Base-by-base conservation (phyloP, 2,888 invertebrate genomes). In the Stenoptilia bipunctidactyla region DNA sequence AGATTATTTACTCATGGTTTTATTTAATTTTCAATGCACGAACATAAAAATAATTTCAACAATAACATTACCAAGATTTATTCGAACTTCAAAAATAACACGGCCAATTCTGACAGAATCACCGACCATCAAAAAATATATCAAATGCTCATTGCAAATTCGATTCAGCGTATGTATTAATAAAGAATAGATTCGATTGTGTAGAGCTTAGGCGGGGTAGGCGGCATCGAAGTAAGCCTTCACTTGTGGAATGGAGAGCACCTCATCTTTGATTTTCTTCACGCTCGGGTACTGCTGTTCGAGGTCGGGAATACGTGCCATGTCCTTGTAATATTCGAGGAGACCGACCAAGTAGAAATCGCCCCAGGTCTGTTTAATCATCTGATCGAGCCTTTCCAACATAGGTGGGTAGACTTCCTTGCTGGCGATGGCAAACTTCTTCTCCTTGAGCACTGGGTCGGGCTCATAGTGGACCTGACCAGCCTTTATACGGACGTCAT, bases 401-500 rank as follows among this genome's bases (percentile, higher is more conserved):
- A 85, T 72, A 27, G 51, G 73, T 0, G 89, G 89, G 36, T 88
- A 72, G 1, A 66, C 63, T 52, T 86, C 86, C 27, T 79, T 74
- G 27, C 74, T 55, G n/a, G 77, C 53, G 0, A 76, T 66, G 0
- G 68, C 79, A 38, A 74, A 71, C 45, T 83, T 86, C 38, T 63
- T 66, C 33, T 79, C 79, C 53, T 89, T 89, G 0, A 62, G 39
- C 0, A 52, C 66, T 36, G 72, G 80, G 48, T 89, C 83, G 1
- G 56, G 38, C 49, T 89, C 89, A 47, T 87, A 86, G 39, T 72
- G 69, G 35, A 80, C 85, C 1, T 45, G 15, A 0, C 59, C 71
- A 8, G 83, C 65, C 58, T 74, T 85, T 86, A n/a, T n/a, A n/a
- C n/a, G n/a, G n/a, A n/a, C n/a, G n/a, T 90, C 90, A 41, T 83